Evolutionary conservation across 2,113 vertebrate species (phyloP), one percentile per base, ranked within the genome.

Genomic region (Aptenodytes forsteri): DNA sequence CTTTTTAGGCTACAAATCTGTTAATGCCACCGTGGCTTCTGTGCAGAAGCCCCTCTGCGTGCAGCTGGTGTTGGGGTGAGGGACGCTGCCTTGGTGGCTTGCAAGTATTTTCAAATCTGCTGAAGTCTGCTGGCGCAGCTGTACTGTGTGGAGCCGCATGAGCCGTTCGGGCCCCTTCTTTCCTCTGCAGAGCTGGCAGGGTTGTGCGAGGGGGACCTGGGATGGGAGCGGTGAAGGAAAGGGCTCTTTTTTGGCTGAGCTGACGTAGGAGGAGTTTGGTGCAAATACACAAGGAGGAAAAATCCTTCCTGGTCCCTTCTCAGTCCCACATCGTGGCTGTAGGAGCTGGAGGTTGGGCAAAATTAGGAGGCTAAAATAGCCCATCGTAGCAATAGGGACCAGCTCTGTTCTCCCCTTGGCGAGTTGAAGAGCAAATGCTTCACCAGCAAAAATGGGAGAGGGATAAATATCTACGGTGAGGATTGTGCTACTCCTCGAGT

Each of bases 321-420:
- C 3, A 5, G 46, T 38, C 26, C 42, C 59, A 4, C 21, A 0
- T 15, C 0, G 9, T 52, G 42, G 29, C 58, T 30, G n/a, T 29
- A 55, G 61, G 52, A 81, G 32, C 29, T n/a, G 69, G 58, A 67
- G 30, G 6, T 9, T 21, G 55, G 27, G 70, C 17, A 85, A 13
- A 49, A 34, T 44, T 23, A n/a, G 8, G 46, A 27, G 67, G 11
- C 16, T 62, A 0, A 42, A 34, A 15, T 11, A 19, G 6, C n/a
- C 32, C 2, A 0, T 16, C 4, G 8, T 13, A 23, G 30, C 44
- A 9, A 4, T 0, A 25, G 42, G 34, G 7, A 22, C n/a, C 49
- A 76, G 27, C 27, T 30, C 29, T 46, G 21, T 25, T 75, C 36
- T 70, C 3, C 62, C 22, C 1, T 0, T 16, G 49, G 27, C 0